phyloP scores from a whole-genome alignment of 2,888 invertebrate genomes.

The Heliothis peltigera region DNA sequence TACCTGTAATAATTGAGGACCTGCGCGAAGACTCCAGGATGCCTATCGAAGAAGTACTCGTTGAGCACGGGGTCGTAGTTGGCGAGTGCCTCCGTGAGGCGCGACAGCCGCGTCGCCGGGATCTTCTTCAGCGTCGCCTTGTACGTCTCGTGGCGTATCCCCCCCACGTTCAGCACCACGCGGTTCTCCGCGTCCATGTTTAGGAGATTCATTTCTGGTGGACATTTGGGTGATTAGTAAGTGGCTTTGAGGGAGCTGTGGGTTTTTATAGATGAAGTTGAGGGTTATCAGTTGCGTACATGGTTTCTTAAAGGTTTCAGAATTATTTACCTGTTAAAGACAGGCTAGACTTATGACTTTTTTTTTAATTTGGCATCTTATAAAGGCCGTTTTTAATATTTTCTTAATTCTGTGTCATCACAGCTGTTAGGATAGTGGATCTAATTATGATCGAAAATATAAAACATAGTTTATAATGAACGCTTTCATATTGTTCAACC shows the following conservation, averaged over 20 bases:
- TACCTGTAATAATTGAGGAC: slow-evolving; percentile 98
- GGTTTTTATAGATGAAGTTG: neutral
- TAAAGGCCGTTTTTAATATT: no score
- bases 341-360: no score
- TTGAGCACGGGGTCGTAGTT: slow-evolving; percentile 99
- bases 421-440: neutral
- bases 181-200: slow-evolving; percentile 99
- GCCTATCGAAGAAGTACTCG: slow-evolving; percentile 99
- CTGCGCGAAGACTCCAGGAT: slow-evolving; percentile 99
- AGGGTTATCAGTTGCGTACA: neutral
- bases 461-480: neutral
- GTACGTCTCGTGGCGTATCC: slow-evolving; percentile 99
- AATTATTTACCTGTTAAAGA: no score
- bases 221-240: slow-evolving; percentile 4
- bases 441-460: no score
- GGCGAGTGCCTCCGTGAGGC: slow-evolving; percentile 98
- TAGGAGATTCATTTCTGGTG: slow-evolving; percentile 94
- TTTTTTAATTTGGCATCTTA: no score
- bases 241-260: neutral
- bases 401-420: neutral
- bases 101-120: slow-evolving; percentile 97
- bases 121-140: slow-evolving; percentile 99
- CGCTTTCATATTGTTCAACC: neutral
- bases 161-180: slow-evolving; percentile 99
- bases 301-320: no score